Percentiles rank a stretch among this genome's conserved stretches.
phyloP scores from a whole-genome alignment of 1,140 invertebrate genomes.

The Tribolium madens region DNA sequence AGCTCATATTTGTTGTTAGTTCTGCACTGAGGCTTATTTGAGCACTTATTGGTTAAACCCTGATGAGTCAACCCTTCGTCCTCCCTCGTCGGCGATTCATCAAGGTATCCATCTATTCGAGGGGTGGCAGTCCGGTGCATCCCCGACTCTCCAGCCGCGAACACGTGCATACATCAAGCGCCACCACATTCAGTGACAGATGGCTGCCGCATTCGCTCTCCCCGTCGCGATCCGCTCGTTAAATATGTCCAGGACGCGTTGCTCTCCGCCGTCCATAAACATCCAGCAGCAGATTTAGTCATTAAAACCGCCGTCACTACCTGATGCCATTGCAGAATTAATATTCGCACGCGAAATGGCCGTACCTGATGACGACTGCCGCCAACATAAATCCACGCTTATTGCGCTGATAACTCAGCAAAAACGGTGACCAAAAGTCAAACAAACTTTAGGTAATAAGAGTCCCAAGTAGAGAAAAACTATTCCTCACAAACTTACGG shows the following conservation, averaged over 20 bases:
- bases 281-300: slow-evolving; percentile 48
- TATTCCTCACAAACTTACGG: not conserved
- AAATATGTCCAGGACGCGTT: slow-evolving; percentile 46
- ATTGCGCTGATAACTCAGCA: too few species aligned
- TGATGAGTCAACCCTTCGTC: slow-evolving; percentile 45
- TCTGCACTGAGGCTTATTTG: too few species aligned
- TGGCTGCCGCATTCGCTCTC: slow-evolving; percentile 46
- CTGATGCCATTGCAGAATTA: slow-evolving; percentile 50
- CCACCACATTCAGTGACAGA: slow-evolving; percentile 52
- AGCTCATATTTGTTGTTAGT: too few species aligned
- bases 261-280: slow-evolving; percentile 26
- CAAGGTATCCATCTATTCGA: slow-evolving; percentile 1
- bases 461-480: not conserved
- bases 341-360: slow-evolving; percentile 36
- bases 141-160: slow-evolving; percentile 23
- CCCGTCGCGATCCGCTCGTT: slow-evolving; percentile 37
- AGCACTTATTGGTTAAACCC: too few species aligned
- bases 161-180: slow-evolving; percentile 53
- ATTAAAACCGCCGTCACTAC: slow-evolving; percentile 53
- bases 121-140: slow-evolving; percentile 5
- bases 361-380: slow-evolving; percentile 13
- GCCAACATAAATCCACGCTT: slow-evolving; percentile 5
- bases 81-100: slow-evolving; percentile 44
- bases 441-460: not conserved
- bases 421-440: too few species aligned